A percentile compares a stretch with the other conserved stretches of the same genome.
Conservation (phyloP, 2,797 vertebrate species). For the Eulemur rubriventer region DNA sequence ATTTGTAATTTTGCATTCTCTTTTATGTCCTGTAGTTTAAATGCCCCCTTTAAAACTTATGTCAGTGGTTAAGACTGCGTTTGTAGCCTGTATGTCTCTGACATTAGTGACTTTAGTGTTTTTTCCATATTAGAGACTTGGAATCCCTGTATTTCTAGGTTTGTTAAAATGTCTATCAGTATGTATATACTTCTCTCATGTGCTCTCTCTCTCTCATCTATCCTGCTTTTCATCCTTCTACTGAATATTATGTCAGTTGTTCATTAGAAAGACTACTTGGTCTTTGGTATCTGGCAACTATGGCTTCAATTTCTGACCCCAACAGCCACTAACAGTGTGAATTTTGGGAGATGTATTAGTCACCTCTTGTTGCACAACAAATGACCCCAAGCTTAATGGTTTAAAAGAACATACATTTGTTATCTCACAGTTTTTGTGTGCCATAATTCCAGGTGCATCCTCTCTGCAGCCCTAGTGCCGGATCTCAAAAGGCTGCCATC, state of each 20-base stretch:
- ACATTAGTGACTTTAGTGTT: not conserved
- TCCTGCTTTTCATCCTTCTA: not conserved
- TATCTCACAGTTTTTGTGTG: not conserved
- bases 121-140: not conserved
- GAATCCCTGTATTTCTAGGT: not conserved
- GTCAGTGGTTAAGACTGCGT: not conserved
- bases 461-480: not conserved
- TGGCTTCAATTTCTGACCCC: not conserved
- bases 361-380: not conserved
- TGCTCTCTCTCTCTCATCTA: not conserved
- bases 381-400: not conserved
- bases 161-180: not conserved
- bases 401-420: not conserved
- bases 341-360: not conserved
- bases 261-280: not conserved
- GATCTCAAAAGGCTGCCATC: not conserved
- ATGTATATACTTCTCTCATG: not conserved
- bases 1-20: not conserved
- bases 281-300: not conserved
- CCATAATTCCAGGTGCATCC: not conserved
- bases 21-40: slow-evolving; percentile 5
- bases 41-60: not conserved
- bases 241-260: not conserved
- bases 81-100: not conserved
- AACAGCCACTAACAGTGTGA: not conserved